Conservation (phyloP, 1,140 invertebrate genomes). For the Berghia stephanieae region DNA sequence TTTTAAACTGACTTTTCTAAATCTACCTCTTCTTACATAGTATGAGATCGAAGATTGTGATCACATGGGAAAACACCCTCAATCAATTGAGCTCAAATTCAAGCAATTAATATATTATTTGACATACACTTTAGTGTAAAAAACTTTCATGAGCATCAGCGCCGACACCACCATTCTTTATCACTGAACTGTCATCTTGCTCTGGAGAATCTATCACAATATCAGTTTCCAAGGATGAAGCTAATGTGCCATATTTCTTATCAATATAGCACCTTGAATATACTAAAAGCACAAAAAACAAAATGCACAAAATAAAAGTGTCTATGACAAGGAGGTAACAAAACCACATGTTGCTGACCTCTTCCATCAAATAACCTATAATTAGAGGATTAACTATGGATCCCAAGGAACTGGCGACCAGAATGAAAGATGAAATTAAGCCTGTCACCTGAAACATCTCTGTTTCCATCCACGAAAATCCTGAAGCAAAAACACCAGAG, state of each 20-base stretch:
- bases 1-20: too few species aligned
- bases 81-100: too few species aligned
- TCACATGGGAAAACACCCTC: too few species aligned
- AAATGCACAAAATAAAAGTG: slow-evolving; percentile 31
- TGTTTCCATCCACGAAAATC: slow-evolving; percentile 43
- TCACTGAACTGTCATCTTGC: too few species aligned
- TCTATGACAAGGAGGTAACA: slow-evolving; percentile 40
- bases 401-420: slow-evolving; percentile 39
- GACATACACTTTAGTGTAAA: too few species aligned
- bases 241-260: slow-evolving; percentile 16
- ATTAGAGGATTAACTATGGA: slow-evolving; percentile 39
- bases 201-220: slow-evolving; percentile 18
- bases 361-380: slow-evolving; percentile 45
- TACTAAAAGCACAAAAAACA: slow-evolving; percentile 26
- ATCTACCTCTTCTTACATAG: too few species aligned
- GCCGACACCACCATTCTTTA: too few species aligned
- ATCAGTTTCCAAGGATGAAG: background rate
- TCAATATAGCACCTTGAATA: slow-evolving; percentile 13
- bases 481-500: slow-evolving; percentile 40
- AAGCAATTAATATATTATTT: too few species aligned
- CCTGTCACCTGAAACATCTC: slow-evolving; percentile 43
- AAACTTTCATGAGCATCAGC: too few species aligned
- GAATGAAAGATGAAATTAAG: slow-evolving; percentile 41
- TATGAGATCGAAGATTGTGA: too few species aligned
- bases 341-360: slow-evolving; percentile 45